These are phyloP conservation scores for Crypturellus undulatus DNA, from an alignment of 2,113 vertebrate species.

Conservation along the genomic window DNA sequence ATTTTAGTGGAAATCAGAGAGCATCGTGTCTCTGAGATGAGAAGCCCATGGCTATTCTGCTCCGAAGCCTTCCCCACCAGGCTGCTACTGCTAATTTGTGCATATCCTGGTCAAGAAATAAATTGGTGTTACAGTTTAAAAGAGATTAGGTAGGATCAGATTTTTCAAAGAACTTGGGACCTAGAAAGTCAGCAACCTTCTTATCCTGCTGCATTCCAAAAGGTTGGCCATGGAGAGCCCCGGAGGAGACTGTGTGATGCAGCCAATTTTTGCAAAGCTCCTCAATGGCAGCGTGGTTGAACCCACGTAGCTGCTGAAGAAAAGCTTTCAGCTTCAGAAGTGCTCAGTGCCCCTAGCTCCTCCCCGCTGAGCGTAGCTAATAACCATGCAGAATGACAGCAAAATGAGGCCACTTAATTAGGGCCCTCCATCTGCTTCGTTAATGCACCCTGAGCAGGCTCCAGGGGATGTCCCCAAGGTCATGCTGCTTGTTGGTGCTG, in stretches of 20 bases:
- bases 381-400: fast-evolving
- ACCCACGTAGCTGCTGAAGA: background rate
- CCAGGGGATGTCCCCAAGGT: background rate
- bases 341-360: background rate
- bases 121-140: background rate
- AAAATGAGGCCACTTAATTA: background rate
- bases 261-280: background rate
- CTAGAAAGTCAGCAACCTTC: background rate
- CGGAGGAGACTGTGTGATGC: background rate
- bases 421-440: background rate
- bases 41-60: background rate
- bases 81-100: background rate
- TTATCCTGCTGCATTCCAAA: background rate
- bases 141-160: conserved; percentile 12
- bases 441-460: background rate
- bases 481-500: background rate
- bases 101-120: background rate
- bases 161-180: conserved; percentile 20
- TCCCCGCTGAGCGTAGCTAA: background rate
- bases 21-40: fast-evolving
- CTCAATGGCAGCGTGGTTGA: background rate
- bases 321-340: background rate
- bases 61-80: background rate
- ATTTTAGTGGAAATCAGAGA: background rate
- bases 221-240: background rate